Conservation (phyloP, 1,140 invertebrate genomes). For the Cataglyphis hispanica region DNA sequence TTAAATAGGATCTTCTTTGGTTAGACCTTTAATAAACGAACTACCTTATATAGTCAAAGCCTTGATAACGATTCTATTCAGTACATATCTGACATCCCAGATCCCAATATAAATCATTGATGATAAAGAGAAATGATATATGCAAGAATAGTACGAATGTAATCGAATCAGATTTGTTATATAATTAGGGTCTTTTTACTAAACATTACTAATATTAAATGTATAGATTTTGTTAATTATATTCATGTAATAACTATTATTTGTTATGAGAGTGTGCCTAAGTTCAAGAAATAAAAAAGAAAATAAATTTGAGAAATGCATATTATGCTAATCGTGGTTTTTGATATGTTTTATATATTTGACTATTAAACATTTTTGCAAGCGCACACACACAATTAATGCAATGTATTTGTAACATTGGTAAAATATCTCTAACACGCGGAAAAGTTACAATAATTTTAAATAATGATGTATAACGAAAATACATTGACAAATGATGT, state of each 20-base stretch:
- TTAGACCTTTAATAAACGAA: neutral
- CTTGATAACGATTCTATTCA: conserved; percentile 64
- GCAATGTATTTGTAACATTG: conserved; percentile 68
- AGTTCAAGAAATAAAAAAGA: conserved; percentile 59
- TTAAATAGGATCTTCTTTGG: neutral
- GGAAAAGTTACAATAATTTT: conserved; percentile 66
- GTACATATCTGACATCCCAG: conserved; percentile 60
- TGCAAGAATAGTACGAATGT: conserved; percentile 67
- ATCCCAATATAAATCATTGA: conserved; percentile 57
- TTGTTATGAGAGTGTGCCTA: conserved; percentile 62
- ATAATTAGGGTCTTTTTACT: conserved; percentile 64
- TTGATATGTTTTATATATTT: conserved; percentile 76
- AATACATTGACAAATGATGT: conserved; percentile 34
- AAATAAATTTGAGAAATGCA: conserved; percentile 57
- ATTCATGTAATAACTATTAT: conserved; percentile 68
- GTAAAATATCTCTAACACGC: conserved; percentile 70
- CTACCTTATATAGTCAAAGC: conserved; percentile 40
- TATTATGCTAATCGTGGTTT: conserved; percentile 62
- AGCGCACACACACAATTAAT: conserved; percentile 58
- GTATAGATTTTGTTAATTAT: conserved; percentile 65
- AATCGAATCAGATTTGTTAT: conserved; percentile 71
- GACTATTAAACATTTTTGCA: conserved; percentile 72
- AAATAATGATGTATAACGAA: conserved; percentile 51
- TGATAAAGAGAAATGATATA: conserved; percentile 69
- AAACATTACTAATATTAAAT: conserved; percentile 73